Base-by-base conservation (phyloP, 2,888 invertebrate species). In the Bhutanitis thaidina region DNA sequence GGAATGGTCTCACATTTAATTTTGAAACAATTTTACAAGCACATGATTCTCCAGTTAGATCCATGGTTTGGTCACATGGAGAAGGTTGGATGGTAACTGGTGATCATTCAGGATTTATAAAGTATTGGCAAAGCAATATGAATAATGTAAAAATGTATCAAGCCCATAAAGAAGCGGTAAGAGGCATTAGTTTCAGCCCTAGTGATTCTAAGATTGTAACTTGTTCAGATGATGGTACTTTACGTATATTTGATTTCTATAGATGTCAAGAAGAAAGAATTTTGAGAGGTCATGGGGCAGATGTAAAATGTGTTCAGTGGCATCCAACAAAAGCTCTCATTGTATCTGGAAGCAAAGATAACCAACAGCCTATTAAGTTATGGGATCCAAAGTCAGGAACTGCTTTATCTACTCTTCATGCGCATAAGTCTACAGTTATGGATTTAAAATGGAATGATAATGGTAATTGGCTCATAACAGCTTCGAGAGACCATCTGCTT, bases 111-210 rank as follows among this genome's bases (percentile, higher is more conserved):
- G 99, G 99, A 54, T 99, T 97, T 81, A 97, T 99, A 60, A 99
- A 99, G 78, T 99, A 99, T 90, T 99, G 99, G 99, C 99, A 99
- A 91, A 97, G 98, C 67, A 99, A 99, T 90, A 99, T 99, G 99
- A 99, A 99, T 91, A 99, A 99, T 91, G 99, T 99, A 52, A 99
- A 99, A 93, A 99, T 99, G 98, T 99, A 98, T 91, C 99, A 99
- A 90, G 99, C 99, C 51, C 99, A 99, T 89, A 99, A 99, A 93
- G 99, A 99, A 92, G 97, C 99, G 61, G 95, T 99, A 68, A 94
- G 99, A 86, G 98, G 98, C 90, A 95, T 99, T 92, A 99, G 99
- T 93, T 99, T 99, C 92, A 97, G 98, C 91, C 99, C 99, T 49
- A 96, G 96, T 77, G 99, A 99, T 92, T 94, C 94, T 77, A 99